Base-by-base conservation (phyloP, 2,113 vertebrate species). In the Pterocles orientalis region DNA sequence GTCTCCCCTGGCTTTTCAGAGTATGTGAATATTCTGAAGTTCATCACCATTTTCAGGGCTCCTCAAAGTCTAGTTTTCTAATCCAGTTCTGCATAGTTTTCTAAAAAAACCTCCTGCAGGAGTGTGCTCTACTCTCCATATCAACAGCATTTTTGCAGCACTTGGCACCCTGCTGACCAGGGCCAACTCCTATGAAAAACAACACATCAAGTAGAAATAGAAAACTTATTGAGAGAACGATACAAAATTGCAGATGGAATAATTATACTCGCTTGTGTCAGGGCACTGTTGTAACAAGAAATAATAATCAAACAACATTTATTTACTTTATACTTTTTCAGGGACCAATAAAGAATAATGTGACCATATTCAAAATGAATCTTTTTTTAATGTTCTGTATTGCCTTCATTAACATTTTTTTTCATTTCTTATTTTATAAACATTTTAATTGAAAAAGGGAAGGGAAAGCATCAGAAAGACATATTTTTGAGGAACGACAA, bases 221-320 rank as follows among this genome's bases (percentile, higher is more conserved):
- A 70, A 91, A 70, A 88, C 26, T 60, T 81, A 43, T 6, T 48
- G 25, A 75, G 57, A 87, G 25, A 86, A 66, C 57, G 41, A 57
- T 57, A 33, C 3, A 45, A 72, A 88, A 33, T 23, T 73, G 29
- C 41, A 88, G 64, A 58, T 62, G n/a, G 13, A 90, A 70, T 82
- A 87, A 80, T 80, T 88, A 58, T 7, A 62, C 16, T 82, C 2
- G 1, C 5, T 88, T 7, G 8, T 86, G 58, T 70, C 79, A 70
- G 28, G 66, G 29, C 56, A 48, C 41, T 82, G 26, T 34, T 88
- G 56, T 25, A 92, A 68, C 10, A 71, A 91, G 53, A 80, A 83
- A 82, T 64, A 93, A 71, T 81, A 94, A 75, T 80, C 60, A 61
- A 94, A 76, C 23, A 93, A 72, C 50, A 60, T 91, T 90, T 91